Conservation (phyloP, 1,140 invertebrate genomes). For the Temnothorax longispinosus region DNA sequence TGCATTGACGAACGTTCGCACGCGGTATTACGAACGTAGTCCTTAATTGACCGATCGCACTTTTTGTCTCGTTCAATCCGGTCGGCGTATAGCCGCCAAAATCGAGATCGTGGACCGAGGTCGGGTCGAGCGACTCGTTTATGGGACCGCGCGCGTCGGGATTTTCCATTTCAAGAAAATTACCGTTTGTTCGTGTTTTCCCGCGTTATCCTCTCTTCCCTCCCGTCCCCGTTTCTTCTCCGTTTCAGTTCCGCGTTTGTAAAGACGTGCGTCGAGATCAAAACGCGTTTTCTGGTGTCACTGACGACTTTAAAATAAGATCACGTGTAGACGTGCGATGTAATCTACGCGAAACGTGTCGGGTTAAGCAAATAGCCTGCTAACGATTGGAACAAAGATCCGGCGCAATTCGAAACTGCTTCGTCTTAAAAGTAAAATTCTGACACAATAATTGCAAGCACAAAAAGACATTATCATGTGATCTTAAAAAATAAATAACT, state of each 20-base stretch:
- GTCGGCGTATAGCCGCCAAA: background rate
- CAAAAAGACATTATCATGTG: background rate
- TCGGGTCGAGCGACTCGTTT: background rate
- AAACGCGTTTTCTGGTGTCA: background rate
- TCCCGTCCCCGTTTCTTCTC: background rate
- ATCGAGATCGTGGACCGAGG: background rate
- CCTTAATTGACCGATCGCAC: constrained; percentile 44
- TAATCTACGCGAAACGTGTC: constrained; percentile 39
- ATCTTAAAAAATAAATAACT: background rate
- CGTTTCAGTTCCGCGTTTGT: constrained; percentile 4
- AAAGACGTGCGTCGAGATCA: constrained; percentile 25
- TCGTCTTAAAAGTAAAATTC: background rate
- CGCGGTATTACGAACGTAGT: constrained; percentile 20
- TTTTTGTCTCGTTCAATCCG: constrained; percentile 37
- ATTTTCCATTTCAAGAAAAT: constrained; percentile 36
- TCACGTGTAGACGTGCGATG: constrained; percentile 31
- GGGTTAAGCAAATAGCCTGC: constrained; percentile 16
- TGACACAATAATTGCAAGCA: background rate
- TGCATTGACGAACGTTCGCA: constrained; percentile 21
- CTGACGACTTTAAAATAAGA: constrained; percentile 57
- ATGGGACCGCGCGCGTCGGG: background rate
- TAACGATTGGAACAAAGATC: constrained; percentile 34
- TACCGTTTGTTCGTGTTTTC: constrained; percentile 9
- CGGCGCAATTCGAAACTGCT: background rate
- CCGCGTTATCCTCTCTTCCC: background rate